Evolutionary conservation across 2,797 vertebrate species (phyloP), one percentile per base, ranked within the genome.

Genomic region (Carcharodon carcharias): DNA sequence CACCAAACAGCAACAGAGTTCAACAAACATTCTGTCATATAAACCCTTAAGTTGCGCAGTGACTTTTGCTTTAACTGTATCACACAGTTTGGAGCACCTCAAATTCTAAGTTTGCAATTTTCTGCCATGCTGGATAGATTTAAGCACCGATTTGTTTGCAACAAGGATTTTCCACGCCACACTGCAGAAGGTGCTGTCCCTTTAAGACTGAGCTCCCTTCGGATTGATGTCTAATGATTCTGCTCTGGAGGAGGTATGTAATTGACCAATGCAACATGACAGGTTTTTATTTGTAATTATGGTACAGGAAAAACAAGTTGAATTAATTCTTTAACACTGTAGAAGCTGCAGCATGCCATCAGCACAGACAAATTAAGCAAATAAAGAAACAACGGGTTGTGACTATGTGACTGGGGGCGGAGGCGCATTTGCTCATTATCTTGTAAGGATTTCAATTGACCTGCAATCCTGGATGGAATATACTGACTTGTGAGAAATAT

Each of bases 261-360:
- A 71, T 73, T 71, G 94, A 95, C 94, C 94, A 56, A 95, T 69
- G 94, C 65, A 73, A 23, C 67, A 73, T 95, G 67, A 95, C 94
- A 95, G 94, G 94, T 54, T 95, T 95, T 95, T 95, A 95, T 95
- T 95, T 69, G 67, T 95, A 95, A 95, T 73, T 73, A 73, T 95
- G 94, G 94, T 95, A 69, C 28, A 31, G 67, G 94, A 94, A 50
- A 73, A 54, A 95, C 94, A 69, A 95, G 26, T 67, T 95, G 93
- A 65, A 50, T 95, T 65, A 61, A 50, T 93, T 93, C n/a, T 93
- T 65, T 65, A 93, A 93, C 91, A 54, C 28, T 50, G 45, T 6
- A 50, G 94, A 73, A 95, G 45, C 94, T 95, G 50, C 94, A 69
- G 67, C 65, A 95, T 71, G 45, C 94, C 94, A 95, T 95, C 94